These are phyloP conservation scores for Drosophila setosimentum DNA, from an alignment of 2,888 invertebrate species.

Conservation along the genomic window DNA sequence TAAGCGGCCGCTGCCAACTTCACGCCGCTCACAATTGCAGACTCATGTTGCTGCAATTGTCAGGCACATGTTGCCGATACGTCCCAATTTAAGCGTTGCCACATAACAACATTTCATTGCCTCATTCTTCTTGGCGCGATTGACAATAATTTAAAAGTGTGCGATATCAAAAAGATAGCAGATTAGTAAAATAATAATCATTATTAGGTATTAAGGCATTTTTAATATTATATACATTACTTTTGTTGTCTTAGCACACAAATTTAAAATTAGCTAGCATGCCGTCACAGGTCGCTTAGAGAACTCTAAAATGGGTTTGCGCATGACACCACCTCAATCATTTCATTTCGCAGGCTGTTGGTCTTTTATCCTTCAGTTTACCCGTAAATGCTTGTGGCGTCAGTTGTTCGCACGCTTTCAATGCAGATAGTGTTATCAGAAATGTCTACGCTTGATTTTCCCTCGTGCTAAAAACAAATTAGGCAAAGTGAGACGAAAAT, in stretches of 20 bases:
- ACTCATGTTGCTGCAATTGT: conserved; percentile 36
- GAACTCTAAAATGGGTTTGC: conserved; percentile 4
- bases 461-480: conserved; percentile 49
- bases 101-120: conserved; percentile 1
- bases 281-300: conserved; percentile 30
- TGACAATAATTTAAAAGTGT: background rate
- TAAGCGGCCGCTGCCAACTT: conserved; percentile 52
- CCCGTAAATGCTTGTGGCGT: conserved; percentile 49
- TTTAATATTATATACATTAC: background rate
- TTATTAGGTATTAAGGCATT: background rate
- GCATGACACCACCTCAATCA: conserved; percentile 42
- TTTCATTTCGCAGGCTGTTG: conserved; percentile 11
- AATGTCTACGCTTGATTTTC: conserved; percentile 31
- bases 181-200: background rate
- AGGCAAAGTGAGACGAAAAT: conserved; percentile 28
- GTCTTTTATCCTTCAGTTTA: conserved; percentile 48
- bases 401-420: conserved; percentile 43
- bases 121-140: conserved; percentile 8
- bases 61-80: background rate
- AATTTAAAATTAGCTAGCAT: background rate
- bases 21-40: conserved; percentile 26
- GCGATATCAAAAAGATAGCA: background rate
- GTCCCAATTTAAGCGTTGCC: conserved; percentile 29
- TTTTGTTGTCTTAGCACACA: background rate
- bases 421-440: conserved; percentile 2